Conservation (phyloP, 1,140 invertebrate genomes). For the Drosophila aff. region DNA sequence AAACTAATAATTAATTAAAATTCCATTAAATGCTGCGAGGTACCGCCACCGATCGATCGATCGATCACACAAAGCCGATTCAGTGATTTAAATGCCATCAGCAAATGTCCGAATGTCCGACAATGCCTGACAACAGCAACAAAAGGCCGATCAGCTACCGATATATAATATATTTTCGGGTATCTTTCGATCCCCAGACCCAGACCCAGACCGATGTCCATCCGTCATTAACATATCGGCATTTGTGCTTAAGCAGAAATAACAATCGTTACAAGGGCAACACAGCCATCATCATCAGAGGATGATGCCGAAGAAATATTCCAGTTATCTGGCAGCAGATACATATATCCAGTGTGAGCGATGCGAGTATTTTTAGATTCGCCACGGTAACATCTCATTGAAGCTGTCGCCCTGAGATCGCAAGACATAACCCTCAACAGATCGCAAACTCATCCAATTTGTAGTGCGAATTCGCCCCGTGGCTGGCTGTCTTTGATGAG, state of each 20-base stretch:
- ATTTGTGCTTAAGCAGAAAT: constrained; percentile 35
- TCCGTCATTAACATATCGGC: constrained; percentile 73
- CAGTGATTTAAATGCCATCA: constrained; percentile 74
- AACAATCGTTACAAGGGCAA: constrained; percentile 78
- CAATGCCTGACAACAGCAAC: constrained; percentile 35
- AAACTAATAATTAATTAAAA: constrained; percentile 76
- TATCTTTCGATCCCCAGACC: constrained; percentile 23
- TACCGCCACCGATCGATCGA: constrained; percentile 45
- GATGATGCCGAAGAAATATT: constrained; percentile 32
- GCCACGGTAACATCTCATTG: constrained; percentile 61
- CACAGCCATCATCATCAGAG: constrained; percentile 19
- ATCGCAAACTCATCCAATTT: constrained; percentile 48
- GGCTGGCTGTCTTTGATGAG: constrained; percentile 43
- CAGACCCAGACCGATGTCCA: constrained; percentile 38
- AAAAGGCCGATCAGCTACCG: constrained; percentile 65
- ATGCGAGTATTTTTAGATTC: constrained; percentile 59
- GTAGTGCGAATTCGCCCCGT: constrained; percentile 51
- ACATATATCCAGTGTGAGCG: constrained; percentile 21
- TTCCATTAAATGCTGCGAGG: constrained; percentile 68
- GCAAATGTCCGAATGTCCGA: constrained; percentile 36
- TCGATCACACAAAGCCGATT: constrained; percentile 51
- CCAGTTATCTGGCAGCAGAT: constrained; percentile 53
- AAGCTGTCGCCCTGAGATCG: constrained; percentile 46
- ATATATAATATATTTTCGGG: constrained; percentile 22
- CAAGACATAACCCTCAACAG: constrained; percentile 49